Base-by-base conservation (phyloP, 2,888 invertebrate genomes). In the Drosophila paramelanica region DNA sequence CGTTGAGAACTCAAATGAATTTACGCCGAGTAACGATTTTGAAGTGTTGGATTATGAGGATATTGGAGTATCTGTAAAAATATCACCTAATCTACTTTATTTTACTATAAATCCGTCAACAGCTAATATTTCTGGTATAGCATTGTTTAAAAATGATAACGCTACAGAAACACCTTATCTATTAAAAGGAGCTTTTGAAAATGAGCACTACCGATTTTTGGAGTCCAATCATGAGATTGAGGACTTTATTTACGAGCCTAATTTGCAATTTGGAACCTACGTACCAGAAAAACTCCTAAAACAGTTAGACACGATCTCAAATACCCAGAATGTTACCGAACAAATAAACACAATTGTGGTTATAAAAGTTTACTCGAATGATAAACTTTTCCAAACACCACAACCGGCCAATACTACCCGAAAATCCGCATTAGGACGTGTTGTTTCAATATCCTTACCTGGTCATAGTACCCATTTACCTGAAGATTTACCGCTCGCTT, bases 381-480 rank as follows among this genome's bases (percentile, higher is more conserved):
- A 94, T 77, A 92, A 92, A 2, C 91, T 94, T 27, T 94, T 94
- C 83, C 94, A 94, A 17, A 17, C 17, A 88, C 93, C 94, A 80
- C 76, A 93, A 45, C 17, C 17, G 1, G 82, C 89, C 38, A 68
- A 73, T 14, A 87, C 90, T 20, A 79, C 87, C 5, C 89, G 92
- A 50, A 71, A 72, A 79, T 59, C 72, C 59, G 73, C 83, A 14
- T 60, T 72, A 31, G 94, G 94, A 76, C 93, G 93, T 39, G 93
- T 95, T 14, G 91, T 95, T 17, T 95, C 95, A 52, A 91, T 95
- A 20, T 93, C 94, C 0, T 93, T 95, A 69, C 95, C 95, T 2
- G 94, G 94, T 0, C 94, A 92, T 78, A 93, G 93, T 14, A 91
- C 93, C 0, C 94, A 94, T 89, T 92, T 95, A 20, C 92, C 94